Percentiles rank a stretch among this genome's conserved stretches.
These are phyloP conservation scores for Bombus confusus DNA, from an alignment of 1,140 invertebrate species.

Conservation along the genomic window DNA sequence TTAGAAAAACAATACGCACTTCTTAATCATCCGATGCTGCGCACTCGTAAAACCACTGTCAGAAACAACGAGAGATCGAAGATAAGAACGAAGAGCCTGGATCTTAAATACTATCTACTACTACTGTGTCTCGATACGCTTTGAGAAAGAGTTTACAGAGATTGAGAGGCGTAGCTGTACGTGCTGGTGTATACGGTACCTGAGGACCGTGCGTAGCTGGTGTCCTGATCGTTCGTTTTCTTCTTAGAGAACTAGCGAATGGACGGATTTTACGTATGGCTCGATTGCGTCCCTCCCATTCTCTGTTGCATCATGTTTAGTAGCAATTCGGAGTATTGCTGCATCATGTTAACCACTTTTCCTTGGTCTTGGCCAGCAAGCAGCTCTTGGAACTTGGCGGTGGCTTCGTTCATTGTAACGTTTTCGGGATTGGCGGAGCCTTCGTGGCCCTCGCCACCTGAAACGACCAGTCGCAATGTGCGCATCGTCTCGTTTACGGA, in stretches of 20 bases:
- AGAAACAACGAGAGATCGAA: background rate
- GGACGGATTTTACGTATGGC: slow-evolving; percentile 77
- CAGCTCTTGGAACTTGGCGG: slow-evolving; percentile 76
- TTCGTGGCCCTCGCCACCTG: slow-evolving; percentile 65
- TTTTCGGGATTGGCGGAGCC: slow-evolving; percentile 58
- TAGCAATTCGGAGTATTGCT: slow-evolving; percentile 86
- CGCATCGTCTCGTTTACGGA: slow-evolving; percentile 80
- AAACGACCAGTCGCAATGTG: slow-evolving; percentile 76
- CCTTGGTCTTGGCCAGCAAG: slow-evolving; percentile 80
- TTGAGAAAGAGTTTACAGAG: background rate
- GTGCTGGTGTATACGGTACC: background rate
- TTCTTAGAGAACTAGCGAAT: slow-evolving; percentile 35
- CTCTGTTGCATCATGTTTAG: slow-evolving; percentile 85
- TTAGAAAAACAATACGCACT: no score
- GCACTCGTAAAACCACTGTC: background rate
- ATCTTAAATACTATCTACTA: background rate
- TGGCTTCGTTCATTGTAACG: slow-evolving; percentile 72
- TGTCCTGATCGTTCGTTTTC: slow-evolving; percentile 16
- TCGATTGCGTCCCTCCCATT: slow-evolving; percentile 80
- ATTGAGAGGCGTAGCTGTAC: background rate
- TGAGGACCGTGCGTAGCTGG: background rate
- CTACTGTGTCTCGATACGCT: background rate
- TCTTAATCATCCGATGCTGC: no score
- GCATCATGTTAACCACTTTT: slow-evolving; percentile 85
- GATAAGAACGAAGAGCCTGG: background rate